phyloP scores from a whole-genome alignment of 2,797 vertebrate genomes.

The Podarcis siculus region DNA sequence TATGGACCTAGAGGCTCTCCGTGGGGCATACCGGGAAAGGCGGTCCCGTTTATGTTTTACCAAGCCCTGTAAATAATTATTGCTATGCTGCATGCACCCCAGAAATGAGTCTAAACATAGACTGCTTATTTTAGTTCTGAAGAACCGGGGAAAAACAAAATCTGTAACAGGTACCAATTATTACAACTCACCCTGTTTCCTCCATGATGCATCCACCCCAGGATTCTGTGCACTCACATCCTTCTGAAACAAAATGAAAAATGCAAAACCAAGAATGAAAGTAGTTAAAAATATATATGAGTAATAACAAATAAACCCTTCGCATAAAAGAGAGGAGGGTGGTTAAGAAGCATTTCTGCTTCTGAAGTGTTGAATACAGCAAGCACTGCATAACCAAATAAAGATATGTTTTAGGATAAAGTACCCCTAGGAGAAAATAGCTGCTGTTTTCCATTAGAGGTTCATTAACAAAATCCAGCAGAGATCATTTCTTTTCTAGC shows the following conservation, averaged over 20 bases:
- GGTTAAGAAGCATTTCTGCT: conserved; percentile 17
- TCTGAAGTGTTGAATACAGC: conserved; percentile 36
- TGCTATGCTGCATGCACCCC: neutral
- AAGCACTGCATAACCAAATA: neutral
- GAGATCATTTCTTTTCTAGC: neutral
- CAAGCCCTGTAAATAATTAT: neutral
- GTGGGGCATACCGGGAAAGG: too few relatives aligned
- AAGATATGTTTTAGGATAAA: neutral
- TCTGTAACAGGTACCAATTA: conserved; percentile 22
- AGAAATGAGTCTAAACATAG: neutral
- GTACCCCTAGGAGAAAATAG: neutral
- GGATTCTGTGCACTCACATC: conserved; percentile 91
- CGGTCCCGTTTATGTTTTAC: neutral
- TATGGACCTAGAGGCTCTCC: too few relatives aligned
- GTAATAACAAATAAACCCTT: conserved; percentile 39
- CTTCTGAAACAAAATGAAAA: conserved; percentile 81
- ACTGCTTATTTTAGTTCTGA: neutral
- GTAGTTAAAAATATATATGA: conserved; percentile 52
- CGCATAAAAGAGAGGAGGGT: neutral
- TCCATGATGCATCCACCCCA: conserved; percentile 99
- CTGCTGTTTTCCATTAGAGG: neutral
- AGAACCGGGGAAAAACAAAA: neutral
- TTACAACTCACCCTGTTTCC: conserved; percentile 89
- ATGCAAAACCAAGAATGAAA: conserved; percentile 42
- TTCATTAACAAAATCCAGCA: neutral